Evolutionary conservation across 1,140 invertebrate species (phyloP).

Genomic region (Tetramorium alpestre): DNA sequence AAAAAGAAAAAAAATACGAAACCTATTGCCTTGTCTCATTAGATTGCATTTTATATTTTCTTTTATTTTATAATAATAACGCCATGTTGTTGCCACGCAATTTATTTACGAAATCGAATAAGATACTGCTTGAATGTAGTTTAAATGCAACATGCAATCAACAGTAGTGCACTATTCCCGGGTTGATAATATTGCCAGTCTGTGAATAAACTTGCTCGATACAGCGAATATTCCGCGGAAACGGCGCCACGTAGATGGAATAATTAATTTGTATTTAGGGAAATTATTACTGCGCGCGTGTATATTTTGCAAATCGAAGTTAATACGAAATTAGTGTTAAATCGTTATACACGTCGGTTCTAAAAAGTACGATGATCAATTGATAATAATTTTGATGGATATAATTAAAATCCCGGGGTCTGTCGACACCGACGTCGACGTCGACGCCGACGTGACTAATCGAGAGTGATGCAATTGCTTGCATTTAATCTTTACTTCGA

Average conservation of each 20-base stretch:
- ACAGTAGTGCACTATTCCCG: slow-evolving; percentile 39
- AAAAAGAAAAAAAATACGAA: neutral
- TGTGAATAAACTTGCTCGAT: slow-evolving; percentile 53
- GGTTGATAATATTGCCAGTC: slow-evolving; percentile 42
- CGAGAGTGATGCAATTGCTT: slow-evolving; percentile 51
- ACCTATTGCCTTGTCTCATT: neutral
- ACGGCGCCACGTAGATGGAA: slow-evolving; percentile 45
- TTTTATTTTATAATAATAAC: neutral
- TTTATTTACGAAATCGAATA: slow-evolving; percentile 41
- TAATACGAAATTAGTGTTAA: slow-evolving; percentile 54
- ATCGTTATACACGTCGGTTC: neutral
- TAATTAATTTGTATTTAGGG: slow-evolving; percentile 58
- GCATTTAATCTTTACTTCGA: slow-evolving; percentile 56
- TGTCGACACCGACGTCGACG: slow-evolving; percentile 9
- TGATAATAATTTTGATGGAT: slow-evolving; percentile 44
- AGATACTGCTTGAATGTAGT: slow-evolving; percentile 44
- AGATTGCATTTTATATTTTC: neutral
- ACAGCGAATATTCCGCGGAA: slow-evolving; percentile 42
- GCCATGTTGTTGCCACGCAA: neutral
- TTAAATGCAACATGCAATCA: slow-evolving; percentile 45
- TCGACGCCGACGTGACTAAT: slow-evolving; percentile 22
- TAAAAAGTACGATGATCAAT: slow-evolving; percentile 45
- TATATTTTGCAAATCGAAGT: slow-evolving; percentile 37
- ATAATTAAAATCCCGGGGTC: slow-evolving; percentile 44
- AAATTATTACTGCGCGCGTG: slow-evolving; percentile 43